Evolutionary conservation across 2,888 invertebrate species (phyloP).

Genomic region (Ommatoiulus sabulosus): DNA sequence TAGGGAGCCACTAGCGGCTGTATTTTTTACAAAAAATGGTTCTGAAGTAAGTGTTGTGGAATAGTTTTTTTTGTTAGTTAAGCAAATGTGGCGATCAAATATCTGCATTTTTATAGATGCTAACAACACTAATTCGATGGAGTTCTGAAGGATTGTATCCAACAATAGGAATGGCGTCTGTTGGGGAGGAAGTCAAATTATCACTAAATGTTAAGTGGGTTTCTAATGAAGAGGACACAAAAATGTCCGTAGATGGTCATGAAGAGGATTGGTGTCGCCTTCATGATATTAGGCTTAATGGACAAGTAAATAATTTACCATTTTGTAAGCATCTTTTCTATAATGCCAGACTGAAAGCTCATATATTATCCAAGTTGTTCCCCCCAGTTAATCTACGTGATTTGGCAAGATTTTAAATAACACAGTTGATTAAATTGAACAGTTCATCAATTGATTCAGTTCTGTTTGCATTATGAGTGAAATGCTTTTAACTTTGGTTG

Average conservation of each 20-base stretch:
- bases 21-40: constrained; percentile 70
- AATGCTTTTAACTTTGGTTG: too few relatives aligned
- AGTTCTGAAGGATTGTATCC: constrained; percentile 68
- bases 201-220: constrained; percentile 66
- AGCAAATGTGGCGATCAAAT: background rate
- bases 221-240: constrained; percentile 68
- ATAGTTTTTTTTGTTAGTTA: background rate
- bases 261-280: constrained; percentile 71
- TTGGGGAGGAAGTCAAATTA: constrained; percentile 68
- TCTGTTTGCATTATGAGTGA: too few relatives aligned
- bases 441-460: too few relatives aligned
- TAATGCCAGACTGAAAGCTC: too few relatives aligned
- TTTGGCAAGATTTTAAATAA: too few relatives aligned
- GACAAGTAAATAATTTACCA: constrained; percentile 65
- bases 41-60: constrained; percentile 66
- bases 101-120: constrained; percentile 60
- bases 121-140: constrained; percentile 61
- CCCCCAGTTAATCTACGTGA: too few relatives aligned
- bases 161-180: constrained; percentile 68
- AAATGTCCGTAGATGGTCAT: constrained; percentile 70
- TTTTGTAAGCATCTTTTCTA: background rate
- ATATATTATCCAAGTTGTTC: too few relatives aligned
- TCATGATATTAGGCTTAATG: constrained; percentile 70
- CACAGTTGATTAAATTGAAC: too few relatives aligned
- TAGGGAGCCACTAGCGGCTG: constrained; percentile 65